phyloP scores from a whole-genome alignment of 2,113 vertebrate genomes.

The Chroicocephalus ridibundus region DNA sequence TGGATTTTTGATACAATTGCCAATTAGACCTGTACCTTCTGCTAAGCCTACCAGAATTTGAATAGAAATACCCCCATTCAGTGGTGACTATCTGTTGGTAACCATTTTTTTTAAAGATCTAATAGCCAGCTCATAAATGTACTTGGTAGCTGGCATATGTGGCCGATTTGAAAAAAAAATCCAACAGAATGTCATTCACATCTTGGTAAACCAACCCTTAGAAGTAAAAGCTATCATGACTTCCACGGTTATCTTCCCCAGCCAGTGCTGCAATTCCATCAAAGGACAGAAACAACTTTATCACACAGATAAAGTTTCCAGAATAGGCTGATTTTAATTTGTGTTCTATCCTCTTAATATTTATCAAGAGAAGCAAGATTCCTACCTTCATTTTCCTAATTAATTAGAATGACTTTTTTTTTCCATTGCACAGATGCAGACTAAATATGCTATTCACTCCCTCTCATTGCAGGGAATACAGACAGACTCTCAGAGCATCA shows the following conservation, averaged over 20 bases:
- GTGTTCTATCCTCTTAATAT: not conserved
- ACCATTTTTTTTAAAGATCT: not conserved
- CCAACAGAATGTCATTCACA: not conserved
- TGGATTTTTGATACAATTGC: not conserved
- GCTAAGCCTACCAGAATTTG: not conserved
- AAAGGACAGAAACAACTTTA: not conserved
- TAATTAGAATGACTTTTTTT: not conserved
- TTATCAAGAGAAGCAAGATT: not conserved
- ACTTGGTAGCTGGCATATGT: not conserved
- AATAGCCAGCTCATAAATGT: not conserved
- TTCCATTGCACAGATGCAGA: not conserved
- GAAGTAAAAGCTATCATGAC: not conserved
- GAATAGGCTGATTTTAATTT: not conserved
- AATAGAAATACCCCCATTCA: not conserved
- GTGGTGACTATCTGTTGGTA: not conserved
- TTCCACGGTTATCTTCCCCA: not conserved
- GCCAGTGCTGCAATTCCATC: not conserved
- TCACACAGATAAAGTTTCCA: not conserved
- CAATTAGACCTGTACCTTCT: not conserved
- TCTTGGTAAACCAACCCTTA: not conserved
- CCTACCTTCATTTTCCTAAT: not conserved
- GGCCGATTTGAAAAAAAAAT: accelerated
- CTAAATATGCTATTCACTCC: not conserved
- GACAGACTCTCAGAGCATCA: not conserved
- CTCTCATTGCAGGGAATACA: slow-evolving; percentile 4